phyloP scores from a whole-genome alignment of 2,888 invertebrate genomes.

The Erynnis tages region DNA sequence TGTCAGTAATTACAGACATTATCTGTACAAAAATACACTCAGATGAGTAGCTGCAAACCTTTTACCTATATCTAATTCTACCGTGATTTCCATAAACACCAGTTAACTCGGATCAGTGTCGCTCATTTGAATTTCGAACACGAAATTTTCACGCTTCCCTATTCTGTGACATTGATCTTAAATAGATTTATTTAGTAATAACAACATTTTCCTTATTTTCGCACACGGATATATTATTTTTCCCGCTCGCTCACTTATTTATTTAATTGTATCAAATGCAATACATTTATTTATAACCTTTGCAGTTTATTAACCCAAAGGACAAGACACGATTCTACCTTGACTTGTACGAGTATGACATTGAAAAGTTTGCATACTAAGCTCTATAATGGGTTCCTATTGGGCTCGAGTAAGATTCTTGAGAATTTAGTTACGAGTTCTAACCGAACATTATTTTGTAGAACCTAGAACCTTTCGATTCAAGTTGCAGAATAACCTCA shows the following conservation, averaged over 20 bases:
- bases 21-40: too few species aligned
- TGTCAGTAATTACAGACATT: too few species aligned
- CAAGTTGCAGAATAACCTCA: too few species aligned
- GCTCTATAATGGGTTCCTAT: too few species aligned
- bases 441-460: too few species aligned
- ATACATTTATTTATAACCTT: background rate
- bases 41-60: too few species aligned
- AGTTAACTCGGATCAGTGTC: constrained; percentile 28
- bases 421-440: too few species aligned
- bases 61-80: too few species aligned
- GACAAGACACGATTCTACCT: constrained; percentile 2
- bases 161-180: constrained; percentile 4
- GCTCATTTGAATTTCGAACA: constrained; percentile 29
- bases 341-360: constrained; percentile 3
- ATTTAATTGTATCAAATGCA: background rate
- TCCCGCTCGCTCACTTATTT: background rate
- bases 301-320: constrained; percentile 1
- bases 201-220: background rate
- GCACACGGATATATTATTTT: background rate
- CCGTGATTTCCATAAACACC: too few species aligned
- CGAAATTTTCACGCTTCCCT: constrained; percentile 5
- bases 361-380: constrained; percentile 1
- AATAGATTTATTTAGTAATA: background rate
- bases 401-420: too few species aligned
- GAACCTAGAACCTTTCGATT: too few species aligned